phyloP scores from a whole-genome alignment of 1,140 invertebrate species.

The Lepidurus packardi region DNA sequence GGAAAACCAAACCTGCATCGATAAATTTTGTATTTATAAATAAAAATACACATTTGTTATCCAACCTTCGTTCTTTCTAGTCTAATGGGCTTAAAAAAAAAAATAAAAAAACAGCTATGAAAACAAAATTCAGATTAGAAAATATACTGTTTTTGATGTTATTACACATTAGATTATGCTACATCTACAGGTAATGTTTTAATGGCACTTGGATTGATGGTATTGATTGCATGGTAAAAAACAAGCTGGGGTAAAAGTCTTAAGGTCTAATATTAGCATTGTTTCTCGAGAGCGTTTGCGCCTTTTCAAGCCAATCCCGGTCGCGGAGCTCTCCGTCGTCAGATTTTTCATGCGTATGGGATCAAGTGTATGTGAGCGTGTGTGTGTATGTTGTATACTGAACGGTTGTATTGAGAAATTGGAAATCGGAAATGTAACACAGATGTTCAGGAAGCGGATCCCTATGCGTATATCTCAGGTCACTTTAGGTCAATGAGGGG shows the following conservation, averaged over 20 bases:
- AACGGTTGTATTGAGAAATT: background rate
- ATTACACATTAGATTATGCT: no score
- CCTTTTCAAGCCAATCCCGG: background rate
- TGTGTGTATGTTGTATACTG: background rate
- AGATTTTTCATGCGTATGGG: background rate
- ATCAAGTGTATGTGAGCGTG: background rate
- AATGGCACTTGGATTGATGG: background rate
- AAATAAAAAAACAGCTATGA: no score
- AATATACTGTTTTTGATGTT: no score
- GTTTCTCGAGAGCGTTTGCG: background rate
- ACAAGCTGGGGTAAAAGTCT: background rate
- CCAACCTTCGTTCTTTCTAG: background rate
- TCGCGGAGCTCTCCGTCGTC: background rate
- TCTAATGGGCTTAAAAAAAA: no score
- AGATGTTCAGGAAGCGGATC: slow-evolving; percentile 12
- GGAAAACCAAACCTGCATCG: slow-evolving; percentile 13
- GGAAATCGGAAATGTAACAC: slow-evolving; percentile 13
- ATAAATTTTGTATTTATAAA: slow-evolving; percentile 14
- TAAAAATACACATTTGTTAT: background rate
- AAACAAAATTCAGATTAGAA: no score
- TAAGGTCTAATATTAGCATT: slow-evolving; percentile 18
- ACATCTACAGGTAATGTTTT: background rate
- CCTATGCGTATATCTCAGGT: slow-evolving; percentile 15
- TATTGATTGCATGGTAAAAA: background rate
- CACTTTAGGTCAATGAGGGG: slow-evolving; percentile 18